Evolutionary conservation across 2,797 vertebrate species (phyloP).

Genomic region (Melanotaenia pygmaea): DNA sequence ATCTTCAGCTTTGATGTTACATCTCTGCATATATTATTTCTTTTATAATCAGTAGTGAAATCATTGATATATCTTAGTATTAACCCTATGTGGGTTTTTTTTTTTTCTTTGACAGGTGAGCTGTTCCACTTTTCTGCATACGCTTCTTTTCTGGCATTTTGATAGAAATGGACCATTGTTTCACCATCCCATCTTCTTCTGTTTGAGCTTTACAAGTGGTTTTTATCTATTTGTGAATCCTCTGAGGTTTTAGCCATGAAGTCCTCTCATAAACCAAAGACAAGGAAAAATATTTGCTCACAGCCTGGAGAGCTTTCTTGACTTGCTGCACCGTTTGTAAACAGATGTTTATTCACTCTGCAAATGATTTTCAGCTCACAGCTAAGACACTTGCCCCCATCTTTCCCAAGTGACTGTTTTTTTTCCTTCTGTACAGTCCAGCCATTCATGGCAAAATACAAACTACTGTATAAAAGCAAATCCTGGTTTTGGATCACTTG

Average conservation of each 20-base stretch:
- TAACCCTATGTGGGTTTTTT: too few species aligned
- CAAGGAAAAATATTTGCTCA: background rate
- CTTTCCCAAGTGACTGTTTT: background rate
- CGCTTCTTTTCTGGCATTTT: background rate
- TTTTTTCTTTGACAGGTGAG: background rate
- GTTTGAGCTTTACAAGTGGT: background rate
- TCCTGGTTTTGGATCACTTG: background rate
- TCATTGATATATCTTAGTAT: too few species aligned
- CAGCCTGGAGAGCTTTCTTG: background rate
- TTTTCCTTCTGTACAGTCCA: background rate
- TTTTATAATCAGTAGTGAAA: too few species aligned
- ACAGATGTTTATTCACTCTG: background rate
- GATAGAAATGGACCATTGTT: background rate
- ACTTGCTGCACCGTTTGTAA: background rate
- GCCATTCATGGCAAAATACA: background rate
- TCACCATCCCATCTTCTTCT: background rate
- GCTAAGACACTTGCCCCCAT: background rate
- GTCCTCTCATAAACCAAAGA: background rate
- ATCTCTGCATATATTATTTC: too few species aligned
- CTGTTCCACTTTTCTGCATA: background rate
- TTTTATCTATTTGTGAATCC: too few species aligned
- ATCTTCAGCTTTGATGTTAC: too few species aligned
- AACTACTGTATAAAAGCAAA: slow-evolving; percentile 1
- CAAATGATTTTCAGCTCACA: background rate
- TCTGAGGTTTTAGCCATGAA: background rate